These are phyloP conservation scores for Dolomedes plantarius DNA, from an alignment of 2,888 invertebrate species.

Conservation along the genomic window DNA sequence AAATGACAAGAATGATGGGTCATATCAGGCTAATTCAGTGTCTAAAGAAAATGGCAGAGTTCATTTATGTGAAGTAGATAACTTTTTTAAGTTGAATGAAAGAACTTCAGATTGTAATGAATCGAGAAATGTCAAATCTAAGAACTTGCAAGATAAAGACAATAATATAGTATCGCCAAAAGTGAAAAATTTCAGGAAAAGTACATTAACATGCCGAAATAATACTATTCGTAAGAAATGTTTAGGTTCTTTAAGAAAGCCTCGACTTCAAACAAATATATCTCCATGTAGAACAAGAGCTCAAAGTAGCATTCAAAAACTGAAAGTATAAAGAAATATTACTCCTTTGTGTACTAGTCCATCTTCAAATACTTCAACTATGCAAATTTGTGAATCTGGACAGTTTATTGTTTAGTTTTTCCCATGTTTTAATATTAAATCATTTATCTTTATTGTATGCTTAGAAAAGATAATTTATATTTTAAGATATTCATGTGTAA, in stretches of 20 bases:
- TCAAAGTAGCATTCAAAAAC: slow-evolving; percentile 51
- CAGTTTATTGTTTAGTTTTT: too few relatives aligned
- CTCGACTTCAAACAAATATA: slow-evolving; percentile 15
- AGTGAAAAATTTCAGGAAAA: slow-evolving; percentile 41
- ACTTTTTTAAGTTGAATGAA: slow-evolving; percentile 45
- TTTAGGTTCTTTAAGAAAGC: slow-evolving; percentile 6
- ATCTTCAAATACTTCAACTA: too few relatives aligned
- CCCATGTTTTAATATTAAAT: too few relatives aligned
- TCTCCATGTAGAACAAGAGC: slow-evolving; percentile 41
- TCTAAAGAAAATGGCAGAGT: slow-evolving; percentile 54
- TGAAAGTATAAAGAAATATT: slow-evolving; percentile 49
- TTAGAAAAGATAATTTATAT: too few relatives aligned
- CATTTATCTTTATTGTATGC: too few relatives aligned
- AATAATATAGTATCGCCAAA: slow-evolving; percentile 27
- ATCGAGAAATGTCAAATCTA: slow-evolving; percentile 4
- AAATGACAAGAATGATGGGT: background rate
- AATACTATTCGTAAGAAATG: background rate
- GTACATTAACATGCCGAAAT: slow-evolving; percentile 29
- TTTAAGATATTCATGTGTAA: too few relatives aligned
- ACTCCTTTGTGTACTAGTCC: too few relatives aligned
- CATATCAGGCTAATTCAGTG: background rate
- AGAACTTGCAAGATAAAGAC: slow-evolving; percentile 10
- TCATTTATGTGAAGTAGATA: slow-evolving; percentile 63
- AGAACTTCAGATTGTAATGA: slow-evolving; percentile 49
- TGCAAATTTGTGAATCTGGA: too few relatives aligned